Base-by-base conservation (phyloP, 1,140 invertebrate genomes). In the Adoxophyes honmai region DNA sequence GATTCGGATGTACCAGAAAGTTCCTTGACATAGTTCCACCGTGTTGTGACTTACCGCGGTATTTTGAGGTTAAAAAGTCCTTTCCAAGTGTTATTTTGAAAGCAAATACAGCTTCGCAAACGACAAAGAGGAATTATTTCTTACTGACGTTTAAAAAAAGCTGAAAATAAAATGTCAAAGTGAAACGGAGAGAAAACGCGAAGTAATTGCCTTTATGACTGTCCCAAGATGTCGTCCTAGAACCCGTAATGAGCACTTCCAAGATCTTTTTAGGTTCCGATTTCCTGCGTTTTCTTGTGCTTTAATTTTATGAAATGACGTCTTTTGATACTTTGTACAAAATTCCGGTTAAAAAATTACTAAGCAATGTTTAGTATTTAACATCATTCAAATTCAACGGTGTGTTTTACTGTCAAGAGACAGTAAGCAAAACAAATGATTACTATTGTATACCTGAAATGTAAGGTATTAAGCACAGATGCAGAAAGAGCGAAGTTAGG, bases 151-250 rank as follows among this genome's bases (percentile, higher is more conserved):
- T 36, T 11, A n/a, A 36, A 55, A 9, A 33, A 58, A 60, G 51
- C 56, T 38, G 57, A 42, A 48, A 57, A 28, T 63, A 62, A 55
- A 59, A 48, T 62, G 54, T 62, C 36, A 36, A 53, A 62, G 61
- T 55, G 56, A 38, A 68, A 68, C 68, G 59, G 64, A 68, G 70
- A 70, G 60, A 63, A 34, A 74, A 75, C 55, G 61, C 58, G 59
- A 60, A 62, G 72, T 75, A 81, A 81, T 79, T 78, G 73, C 72
- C 71, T 74, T 76, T 73, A 77, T 75, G 72, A 75, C 66, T 75
- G 64, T 53, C 56, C 60, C 55, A 62, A 71, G 69, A 21, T 37
- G 35, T 73, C 60, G 61, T 65, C 63, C 62, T 68, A 64, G 63
- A 65, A 63, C 66, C 57, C 64, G 65, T 75, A 82, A 79, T 80